Base-by-base conservation (phyloP, 1,140 invertebrate species). In the Acromyrmex heyeri region DNA sequence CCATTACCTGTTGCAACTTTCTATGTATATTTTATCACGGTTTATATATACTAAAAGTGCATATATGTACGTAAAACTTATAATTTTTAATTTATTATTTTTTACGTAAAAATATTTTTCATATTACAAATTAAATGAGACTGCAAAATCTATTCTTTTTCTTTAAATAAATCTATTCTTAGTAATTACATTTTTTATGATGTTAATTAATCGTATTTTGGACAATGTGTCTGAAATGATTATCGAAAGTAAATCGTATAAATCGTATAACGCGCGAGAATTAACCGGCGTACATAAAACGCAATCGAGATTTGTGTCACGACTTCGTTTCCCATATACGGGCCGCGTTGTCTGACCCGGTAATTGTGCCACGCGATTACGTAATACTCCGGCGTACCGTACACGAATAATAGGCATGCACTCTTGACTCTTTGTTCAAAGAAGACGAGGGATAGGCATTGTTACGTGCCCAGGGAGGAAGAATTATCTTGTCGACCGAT, bases 251-350 rank as follows among this genome's bases (percentile, higher is more conserved):
- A n/a, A 69, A 57, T 81, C 16, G 24, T 69, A 16, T 34, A 79
- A 69, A 24, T 69, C 21, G 78, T 75, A 57, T 57, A 88, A 86
- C 59, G 79, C 30, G 55, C n/a, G 53, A 55, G 53, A 18, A 55
- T 59, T 81, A 50, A 57, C 78, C 7, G 21, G 18, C 8, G 67
- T 59, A 73, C 69, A 77, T 30, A 30, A 38, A 48, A 57, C 87
- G 90, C 91, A 92, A 88, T 92, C 90, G 87, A 91, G 92, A 94
- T 94, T 91, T 93, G 92, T 93, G 93, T 93, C 93, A 93, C 91
- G 92, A 93, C 91, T 93, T 85, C 88, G 90, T 93, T 93, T 92
- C 88, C 92, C 92, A 93, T 93, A 91, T 93, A 92, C 86, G 91
- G 82, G 7, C 34, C 88, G 86, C 85, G 88, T 90, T 83, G 85